These are phyloP conservation scores for Panzeria rudis DNA, from an alignment of 2,888 invertebrate species.

Conservation along the genomic window DNA sequence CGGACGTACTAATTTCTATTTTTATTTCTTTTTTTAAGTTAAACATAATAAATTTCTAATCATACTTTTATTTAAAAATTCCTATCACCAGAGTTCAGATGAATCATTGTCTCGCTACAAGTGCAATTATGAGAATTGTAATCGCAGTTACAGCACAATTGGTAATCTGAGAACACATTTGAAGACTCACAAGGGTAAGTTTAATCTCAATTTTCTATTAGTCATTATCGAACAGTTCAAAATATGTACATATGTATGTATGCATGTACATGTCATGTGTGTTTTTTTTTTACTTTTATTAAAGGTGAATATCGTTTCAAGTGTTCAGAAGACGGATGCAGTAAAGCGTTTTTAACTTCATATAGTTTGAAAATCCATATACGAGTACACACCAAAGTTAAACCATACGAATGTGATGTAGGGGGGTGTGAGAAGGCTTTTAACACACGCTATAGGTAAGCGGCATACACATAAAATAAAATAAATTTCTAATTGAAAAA, in stretches of 20 bases:
- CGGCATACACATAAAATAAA: neutral
- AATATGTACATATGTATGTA: neutral
- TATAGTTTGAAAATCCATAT: conserved; percentile 97
- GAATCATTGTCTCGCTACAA: conserved; percentile 87
- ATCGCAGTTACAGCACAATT: conserved; percentile 95
- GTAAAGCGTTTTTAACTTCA: conserved; percentile 96
- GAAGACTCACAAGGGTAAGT: conserved; percentile 96
- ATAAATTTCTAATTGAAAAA: conserved; percentile 9
- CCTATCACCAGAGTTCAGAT: conserved; percentile 78
- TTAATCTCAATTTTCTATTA: neutral
- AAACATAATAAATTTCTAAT: conserved; percentile 7
- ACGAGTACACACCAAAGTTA: conserved; percentile 95
- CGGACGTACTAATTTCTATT: neutral
- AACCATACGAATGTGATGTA: conserved; percentile 94
- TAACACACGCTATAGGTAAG: conserved; percentile 94
- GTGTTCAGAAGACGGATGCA: conserved; percentile 93
- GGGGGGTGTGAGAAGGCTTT: conserved; percentile 95
- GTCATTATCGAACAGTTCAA: neutral
- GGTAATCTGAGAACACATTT: conserved; percentile 97
- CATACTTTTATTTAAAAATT: conserved; percentile 14
- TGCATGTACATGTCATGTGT: too few species aligned
- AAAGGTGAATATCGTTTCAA: conserved; percentile 97
- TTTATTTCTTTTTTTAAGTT: neutral
- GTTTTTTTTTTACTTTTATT: neutral
- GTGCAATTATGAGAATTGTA: conserved; percentile 95